Evolutionary conservation across 2,888 invertebrate species (phyloP), one percentile per base, ranked within the genome.

Genomic region (Celastrina argiolus): DNA sequence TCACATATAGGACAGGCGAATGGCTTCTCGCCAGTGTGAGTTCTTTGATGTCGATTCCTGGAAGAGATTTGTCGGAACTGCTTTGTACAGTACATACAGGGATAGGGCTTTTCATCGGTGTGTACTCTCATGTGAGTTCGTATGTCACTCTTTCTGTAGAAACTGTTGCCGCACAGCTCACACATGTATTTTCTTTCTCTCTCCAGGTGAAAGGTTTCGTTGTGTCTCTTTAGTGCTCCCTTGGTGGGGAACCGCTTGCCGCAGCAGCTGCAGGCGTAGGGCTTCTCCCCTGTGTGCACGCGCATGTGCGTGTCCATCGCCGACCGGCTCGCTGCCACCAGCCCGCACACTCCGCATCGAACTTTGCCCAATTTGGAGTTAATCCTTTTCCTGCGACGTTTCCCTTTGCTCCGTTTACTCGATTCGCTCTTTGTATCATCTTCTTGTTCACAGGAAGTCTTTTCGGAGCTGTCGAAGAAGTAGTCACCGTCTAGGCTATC

Each of bases 21-120:
- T 1, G 91, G 91, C 42, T 82, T 84, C 63, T 91, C 90, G 0
- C 91, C 91, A 0, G 91, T 91, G 70, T 92, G 92, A 7, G 81
- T 75, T 6, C 87, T 77, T 63, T 83, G 84, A 67, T 91, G 92
- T 0, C 91, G 80, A 36, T 87, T 87, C 67, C 88, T 75, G 0
- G 91, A 84, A 1, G 89, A 81, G 8, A 85, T 75, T 70, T 91
- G 91, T 6, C 82, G 73, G 67, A 91, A 91, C 6, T 74, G 73
- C 66, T 80, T 84, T 0, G 81, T 72, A 63, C 92, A 92, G 65
- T 75, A 84, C 0, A 82, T 76, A 70, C 92, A 92, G 0, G 75
- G 69, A 67, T 87, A 88, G 0, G 90, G 91, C 64, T 78, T 80
- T 59, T 87, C 89, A 68, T 84, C 84, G 1, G 89, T 88, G 66